Evolutionary conservation across 1,140 invertebrate species (phyloP), one percentile per base, ranked within the genome.

Genomic region (Zeugodacus cucurbitae): DNA sequence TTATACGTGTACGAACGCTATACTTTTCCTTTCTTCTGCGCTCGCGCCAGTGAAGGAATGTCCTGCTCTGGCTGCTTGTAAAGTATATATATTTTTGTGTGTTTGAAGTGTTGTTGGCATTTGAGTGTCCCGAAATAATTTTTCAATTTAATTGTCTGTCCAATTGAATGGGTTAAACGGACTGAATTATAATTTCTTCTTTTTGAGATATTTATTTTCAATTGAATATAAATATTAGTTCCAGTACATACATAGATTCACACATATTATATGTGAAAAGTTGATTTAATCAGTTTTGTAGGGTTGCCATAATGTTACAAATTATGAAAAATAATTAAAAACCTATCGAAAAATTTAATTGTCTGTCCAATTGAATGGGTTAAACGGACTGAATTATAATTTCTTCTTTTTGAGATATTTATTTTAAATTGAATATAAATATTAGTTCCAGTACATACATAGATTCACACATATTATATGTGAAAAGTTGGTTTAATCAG

Each of bases 91-190:
- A 54, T 54, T 54, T 54, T 11, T 17, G 48, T 54, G 48, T 54
- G 48, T 54, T 0, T 54, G 48, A 3, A 48, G 4, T n/a, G 54
- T 54, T 54, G 29, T 54, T 48, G 22, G 54, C n/a, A 11, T 86
- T 32, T 37, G 34, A 29, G 82, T n/a, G 5, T 29, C 1, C 48
- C 85, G 48, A 86, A 59, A 37, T 59, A 58, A 86, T 58, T 86
- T 34, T 34, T 86, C 48, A 86, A 86, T 59, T 58, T 86, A 86
- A 58, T 86, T 86, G 85, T 86, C 48, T 86, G 57, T 54, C 57
- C 29, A 58, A 86, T 54, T 82, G 74, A 82, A 82, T 82, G n/a
- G 34, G 3, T 82, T 82, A 17, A 82, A 48, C 41, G 22, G 74
- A 48, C 37, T 82, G 74, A 20, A 82, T 34, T 17, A 48, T 82